Percentiles rank a stretch among this genome's conserved stretches.
phyloP scores from a whole-genome alignment of 2,888 invertebrate species.

The Trypoxylon attenuatum region DNA sequence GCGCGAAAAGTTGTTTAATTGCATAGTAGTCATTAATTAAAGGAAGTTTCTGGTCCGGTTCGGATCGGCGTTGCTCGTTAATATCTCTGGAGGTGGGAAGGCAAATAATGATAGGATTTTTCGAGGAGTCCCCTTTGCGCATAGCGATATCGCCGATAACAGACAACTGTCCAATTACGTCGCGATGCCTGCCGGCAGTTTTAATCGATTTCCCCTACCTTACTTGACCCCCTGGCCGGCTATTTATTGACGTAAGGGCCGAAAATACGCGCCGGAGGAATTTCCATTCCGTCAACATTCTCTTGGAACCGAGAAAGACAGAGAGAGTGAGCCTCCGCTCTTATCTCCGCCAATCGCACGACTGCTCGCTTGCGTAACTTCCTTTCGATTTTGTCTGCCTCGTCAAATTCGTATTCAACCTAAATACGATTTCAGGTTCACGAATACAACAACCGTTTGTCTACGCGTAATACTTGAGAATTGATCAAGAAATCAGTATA shows the following conservation, averaged over 20 bases:
- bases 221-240: constrained; percentile 3
- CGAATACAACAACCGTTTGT: too few species aligned
- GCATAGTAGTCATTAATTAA: neutral
- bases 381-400: too few species aligned
- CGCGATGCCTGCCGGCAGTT: neutral
- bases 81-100: neutral
- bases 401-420: too few species aligned
- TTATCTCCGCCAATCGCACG: too few species aligned
- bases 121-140: neutral
- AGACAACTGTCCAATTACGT: constrained; percentile 13
- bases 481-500: too few species aligned
- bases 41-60: neutral
- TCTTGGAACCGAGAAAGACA: neutral
- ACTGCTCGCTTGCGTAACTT: too few species aligned
- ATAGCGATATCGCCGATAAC: constrained; percentile 10
- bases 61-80: neutral
- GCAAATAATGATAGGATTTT: neutral
- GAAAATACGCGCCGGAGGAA: constrained; percentile 16
- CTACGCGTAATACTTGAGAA: too few species aligned
- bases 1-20: neutral
- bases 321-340: too few species aligned
- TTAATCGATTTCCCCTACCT: constrained; percentile 22
- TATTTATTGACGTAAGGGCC: constrained; percentile 16
- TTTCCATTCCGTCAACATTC: constrained; percentile 14
- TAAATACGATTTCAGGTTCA: too few species aligned